phyloP scores from a whole-genome alignment of 1,140 invertebrate species.

The Cydia pomonella region DNA sequence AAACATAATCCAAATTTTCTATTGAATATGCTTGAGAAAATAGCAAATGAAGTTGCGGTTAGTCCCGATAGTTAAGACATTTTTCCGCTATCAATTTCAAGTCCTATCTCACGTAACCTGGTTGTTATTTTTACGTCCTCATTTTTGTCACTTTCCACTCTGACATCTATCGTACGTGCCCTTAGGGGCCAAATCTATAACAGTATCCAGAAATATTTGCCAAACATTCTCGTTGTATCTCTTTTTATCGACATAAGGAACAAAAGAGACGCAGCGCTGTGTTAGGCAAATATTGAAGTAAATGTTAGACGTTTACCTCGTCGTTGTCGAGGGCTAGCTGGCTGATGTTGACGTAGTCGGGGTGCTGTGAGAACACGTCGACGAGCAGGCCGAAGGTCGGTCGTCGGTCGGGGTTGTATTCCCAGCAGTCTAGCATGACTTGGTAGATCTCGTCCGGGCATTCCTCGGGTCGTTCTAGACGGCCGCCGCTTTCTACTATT shows the following conservation, averaged over 20 bases:
- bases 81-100: too few relatives aligned
- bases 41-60: neutral
- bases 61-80: too few relatives aligned
- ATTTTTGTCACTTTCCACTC: neutral
- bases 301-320: conserved; percentile 44
- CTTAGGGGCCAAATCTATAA: neutral
- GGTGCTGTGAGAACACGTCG: conserved; percentile 87
- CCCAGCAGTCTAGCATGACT: conserved; percentile 96
- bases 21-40: neutral
- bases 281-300: neutral
- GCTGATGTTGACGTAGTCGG: conserved; percentile 83
- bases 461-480: conserved; percentile 87
- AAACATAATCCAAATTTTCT: neutral
- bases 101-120: too few relatives aligned
- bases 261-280: neutral
- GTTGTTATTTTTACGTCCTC: neutral
- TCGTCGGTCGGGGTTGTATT: conserved; percentile 87
- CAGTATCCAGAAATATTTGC: neutral
- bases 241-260: neutral
- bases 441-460: conserved; percentile 93
- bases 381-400: conserved; percentile 92
- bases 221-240: neutral
- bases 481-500: conserved; percentile 87
- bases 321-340: conserved; percentile 69
- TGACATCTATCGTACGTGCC: neutral